Evolutionary conservation across 2,888 invertebrate species (phyloP).

Genomic region (Thysanoteuthis rhombus): DNA sequence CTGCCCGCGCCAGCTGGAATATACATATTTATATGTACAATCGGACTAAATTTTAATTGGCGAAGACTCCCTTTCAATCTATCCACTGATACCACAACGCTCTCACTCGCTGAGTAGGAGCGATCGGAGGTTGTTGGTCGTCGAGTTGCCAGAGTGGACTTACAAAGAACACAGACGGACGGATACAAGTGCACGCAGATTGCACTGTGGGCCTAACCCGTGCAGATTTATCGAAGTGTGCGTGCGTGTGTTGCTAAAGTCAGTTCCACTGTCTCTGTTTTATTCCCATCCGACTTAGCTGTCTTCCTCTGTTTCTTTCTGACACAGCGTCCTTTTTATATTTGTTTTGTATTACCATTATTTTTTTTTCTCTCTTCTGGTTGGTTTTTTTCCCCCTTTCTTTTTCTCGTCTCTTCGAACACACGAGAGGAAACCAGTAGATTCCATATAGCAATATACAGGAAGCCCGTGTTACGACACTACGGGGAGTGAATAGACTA

Average conservation of each 20-base stretch:
- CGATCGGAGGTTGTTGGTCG: background rate
- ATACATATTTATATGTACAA: constrained; percentile 13
- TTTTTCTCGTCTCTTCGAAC: background rate
- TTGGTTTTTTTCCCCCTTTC: background rate
- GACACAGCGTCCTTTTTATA: no score
- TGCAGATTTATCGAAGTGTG: background rate
- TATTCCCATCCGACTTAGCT: background rate
- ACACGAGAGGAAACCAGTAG: background rate
- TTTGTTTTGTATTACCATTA: background rate
- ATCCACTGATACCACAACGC: background rate
- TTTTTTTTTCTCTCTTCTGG: background rate
- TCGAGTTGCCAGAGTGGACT: background rate
- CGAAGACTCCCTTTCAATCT: background rate
- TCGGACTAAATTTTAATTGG: constrained; percentile 12
- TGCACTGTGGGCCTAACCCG: background rate
- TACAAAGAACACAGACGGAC: background rate
- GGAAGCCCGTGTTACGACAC: background rate
- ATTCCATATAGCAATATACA: background rate
- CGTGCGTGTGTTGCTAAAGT: background rate
- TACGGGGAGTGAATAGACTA: background rate
- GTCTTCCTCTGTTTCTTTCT: background rate
- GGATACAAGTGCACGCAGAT: background rate
- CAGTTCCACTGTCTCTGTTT: background rate
- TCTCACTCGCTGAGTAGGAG: background rate
- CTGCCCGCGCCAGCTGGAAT: background rate